Conservation (phyloP, 1,140 invertebrate genomes). For the Drosophila navojoa region DNA sequence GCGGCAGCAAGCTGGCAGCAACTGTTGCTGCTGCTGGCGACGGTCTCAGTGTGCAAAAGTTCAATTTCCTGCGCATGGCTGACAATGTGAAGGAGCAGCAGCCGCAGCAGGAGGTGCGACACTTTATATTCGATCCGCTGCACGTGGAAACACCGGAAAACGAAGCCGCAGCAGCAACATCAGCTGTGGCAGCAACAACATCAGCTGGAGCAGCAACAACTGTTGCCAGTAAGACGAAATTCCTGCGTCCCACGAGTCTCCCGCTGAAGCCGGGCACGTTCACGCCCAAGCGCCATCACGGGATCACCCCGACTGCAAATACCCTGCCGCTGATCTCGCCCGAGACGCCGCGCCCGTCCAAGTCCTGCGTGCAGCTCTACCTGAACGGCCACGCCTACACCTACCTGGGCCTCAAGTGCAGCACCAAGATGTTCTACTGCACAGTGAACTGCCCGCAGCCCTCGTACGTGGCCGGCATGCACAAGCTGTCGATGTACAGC, state of each 20-base stretch:
- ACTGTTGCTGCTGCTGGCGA: background rate
- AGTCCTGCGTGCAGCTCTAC: slow-evolving; percentile 94
- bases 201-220: background rate
- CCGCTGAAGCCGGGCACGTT: slow-evolving; percentile 92
- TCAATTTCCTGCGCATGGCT: slow-evolving; percentile 79
- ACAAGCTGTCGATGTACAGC: slow-evolving; percentile 98
- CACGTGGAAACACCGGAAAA: slow-evolving; percentile 65
- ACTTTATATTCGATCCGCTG: slow-evolving; percentile 85
- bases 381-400: slow-evolving; percentile 96
- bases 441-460: slow-evolving; percentile 96
- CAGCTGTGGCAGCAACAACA: background rate
- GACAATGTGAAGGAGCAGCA: slow-evolving; percentile 66
- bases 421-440: slow-evolving; percentile 95
- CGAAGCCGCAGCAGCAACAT: background rate
- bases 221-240: slow-evolving; percentile 84
- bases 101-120: slow-evolving; percentile 83
- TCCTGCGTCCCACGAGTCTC: slow-evolving; percentile 90
- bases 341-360: slow-evolving; percentile 94
- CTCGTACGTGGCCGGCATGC: slow-evolving; percentile 95
- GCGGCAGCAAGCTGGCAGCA: slow-evolving; percentile 2
- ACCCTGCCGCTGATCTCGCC: slow-evolving; percentile 92
- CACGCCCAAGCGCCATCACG: slow-evolving; percentile 90
- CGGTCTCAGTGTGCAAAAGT: slow-evolving; percentile 34
- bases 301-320: slow-evolving; percentile 90
- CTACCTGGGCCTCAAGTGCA: slow-evolving; percentile 94